Evolutionary conservation across 2,888 invertebrate genomes (phyloP).

Genomic region (Aleiodes leptofemur): DNA sequence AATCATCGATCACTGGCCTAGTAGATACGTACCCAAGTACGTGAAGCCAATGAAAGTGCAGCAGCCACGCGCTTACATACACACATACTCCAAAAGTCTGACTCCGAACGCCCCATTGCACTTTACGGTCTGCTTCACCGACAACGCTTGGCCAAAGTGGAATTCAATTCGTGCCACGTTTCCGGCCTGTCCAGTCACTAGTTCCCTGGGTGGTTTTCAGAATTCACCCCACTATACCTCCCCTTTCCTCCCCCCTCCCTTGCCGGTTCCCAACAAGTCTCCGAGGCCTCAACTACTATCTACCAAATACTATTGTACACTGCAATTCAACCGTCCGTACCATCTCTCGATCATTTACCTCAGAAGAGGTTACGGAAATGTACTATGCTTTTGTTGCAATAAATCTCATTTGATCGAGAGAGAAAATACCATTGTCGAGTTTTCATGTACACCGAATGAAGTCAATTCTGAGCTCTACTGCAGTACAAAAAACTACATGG

Average conservation of each 20-base stretch:
- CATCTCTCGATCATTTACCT: slow-evolving; percentile 30
- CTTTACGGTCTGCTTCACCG: slow-evolving; percentile 66
- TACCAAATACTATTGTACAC: neutral
- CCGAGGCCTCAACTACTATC: slow-evolving; percentile 3
- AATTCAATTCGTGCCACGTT: slow-evolving; percentile 69
- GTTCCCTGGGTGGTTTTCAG: slow-evolving; percentile 37
- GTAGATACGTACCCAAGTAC: slow-evolving; percentile 17
- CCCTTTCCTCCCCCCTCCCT: neutral
- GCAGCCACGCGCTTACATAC: slow-evolving; percentile 39
- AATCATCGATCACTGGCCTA: slow-evolving; percentile 35
- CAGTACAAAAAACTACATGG: neutral
- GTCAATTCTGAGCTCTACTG: neutral
- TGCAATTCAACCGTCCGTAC: slow-evolving; percentile 17
- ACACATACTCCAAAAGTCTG: slow-evolving; percentile 38
- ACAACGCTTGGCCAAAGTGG: slow-evolving; percentile 69
- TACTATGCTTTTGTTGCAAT: slow-evolving; percentile 17
- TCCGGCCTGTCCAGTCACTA: slow-evolving; percentile 60
- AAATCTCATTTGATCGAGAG: slow-evolving; percentile 33
- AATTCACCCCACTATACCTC: neutral
- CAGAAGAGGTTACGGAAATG: slow-evolving; percentile 27
- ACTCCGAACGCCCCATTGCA: slow-evolving; percentile 67
- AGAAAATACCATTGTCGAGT: slow-evolving; percentile 22
- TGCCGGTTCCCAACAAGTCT: slow-evolving; percentile 10
- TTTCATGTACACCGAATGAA: slow-evolving; percentile 13
- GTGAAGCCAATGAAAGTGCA: slow-evolving; percentile 42